Base-by-base conservation (phyloP, 2,113 vertebrate genomes). In the Oriolus oriolus region DNA sequence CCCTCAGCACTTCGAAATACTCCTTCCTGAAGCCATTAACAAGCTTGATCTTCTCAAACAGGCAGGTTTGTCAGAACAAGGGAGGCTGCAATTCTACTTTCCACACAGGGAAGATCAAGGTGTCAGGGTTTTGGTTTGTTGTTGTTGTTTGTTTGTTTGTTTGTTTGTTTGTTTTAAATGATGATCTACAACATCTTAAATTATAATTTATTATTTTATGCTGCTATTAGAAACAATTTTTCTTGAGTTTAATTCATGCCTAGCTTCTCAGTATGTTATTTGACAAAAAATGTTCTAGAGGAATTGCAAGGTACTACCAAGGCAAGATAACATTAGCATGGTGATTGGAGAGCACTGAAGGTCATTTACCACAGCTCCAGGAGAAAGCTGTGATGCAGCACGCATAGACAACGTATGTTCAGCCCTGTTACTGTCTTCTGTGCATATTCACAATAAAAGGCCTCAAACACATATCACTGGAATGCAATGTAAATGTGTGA, bases 361-460 rank as follows among this genome's bases (percentile, higher is more conserved):
- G 16, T 75, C 30, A 90, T 27, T 52, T 41, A 37, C 11, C 4
- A 1, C 23, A 70, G 45, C 74, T 92, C 63, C 28, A 42, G n/a
- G 39, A 90, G 54, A 57, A 82, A 83, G 26, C 41, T 3, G 3
- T 33, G 49, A 75, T 39, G 16, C 30, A 59, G 21, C n/a, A 52
- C 11, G 27, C 8, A 16, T 1, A n/a, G 28, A 26, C 9, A 44
- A 56, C 0, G 2, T 28, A 3, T 2, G 3, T 45, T 81, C 35
- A 93, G 74, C 37, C 49, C 70, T 47, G 15, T 33, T 70, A 10
- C 47, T 49, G 18, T 56, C 57, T 76, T 54, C 16, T 63, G 39
- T 35, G 28, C 33, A 33, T 30, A 64, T 23, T 68, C 28, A 64
- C n/a, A 64, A 39, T 8, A 22, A 56, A 86, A 85, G 30, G 33